These are phyloP conservation scores for Parasteatoda tepidariorum DNA, from an alignment of 1,140 invertebrate genomes.

Conservation along the genomic window DNA sequence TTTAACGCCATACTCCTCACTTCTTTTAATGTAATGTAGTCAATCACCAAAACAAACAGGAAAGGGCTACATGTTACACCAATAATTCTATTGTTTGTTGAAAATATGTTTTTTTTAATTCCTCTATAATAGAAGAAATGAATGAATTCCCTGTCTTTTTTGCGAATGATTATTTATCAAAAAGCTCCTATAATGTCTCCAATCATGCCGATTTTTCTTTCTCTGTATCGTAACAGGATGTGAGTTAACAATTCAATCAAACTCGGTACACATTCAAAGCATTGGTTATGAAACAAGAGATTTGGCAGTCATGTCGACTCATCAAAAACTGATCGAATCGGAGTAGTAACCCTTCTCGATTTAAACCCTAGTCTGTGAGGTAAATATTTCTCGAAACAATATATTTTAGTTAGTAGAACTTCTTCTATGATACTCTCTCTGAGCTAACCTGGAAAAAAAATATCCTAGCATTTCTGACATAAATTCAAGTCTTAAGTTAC, in stretches of 20 bases:
- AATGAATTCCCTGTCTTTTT: neutral
- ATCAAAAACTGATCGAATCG: neutral
- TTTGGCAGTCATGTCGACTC: neutral
- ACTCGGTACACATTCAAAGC: neutral
- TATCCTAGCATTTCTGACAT: neutral
- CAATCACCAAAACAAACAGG: neutral
- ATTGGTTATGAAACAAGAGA: neutral
- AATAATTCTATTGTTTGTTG: neutral
- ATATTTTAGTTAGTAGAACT: neutral
- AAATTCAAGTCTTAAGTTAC: neutral
- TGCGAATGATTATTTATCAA: neutral
- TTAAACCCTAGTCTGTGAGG: neutral
- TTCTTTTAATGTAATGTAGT: conserved; percentile 3
- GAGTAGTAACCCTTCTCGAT: neutral
- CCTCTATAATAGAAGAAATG: neutral
- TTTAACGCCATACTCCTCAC: neutral
- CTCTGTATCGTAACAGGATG: conserved; percentile 67
- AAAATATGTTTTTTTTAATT: neutral
- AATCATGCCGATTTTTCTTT: conserved; percentile 65
- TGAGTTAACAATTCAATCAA: conserved; percentile 68
- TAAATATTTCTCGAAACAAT: neutral
- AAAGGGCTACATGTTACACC: neutral
- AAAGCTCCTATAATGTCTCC: conserved; percentile 41
- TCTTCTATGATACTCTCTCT: neutral
- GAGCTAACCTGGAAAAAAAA: neutral